A percentile compares a stretch with the other conserved stretches of the same genome.
Evolutionary conservation across 2,888 invertebrate genomes (phyloP).

Genomic region (Nasonovia ribisnigri): DNA sequence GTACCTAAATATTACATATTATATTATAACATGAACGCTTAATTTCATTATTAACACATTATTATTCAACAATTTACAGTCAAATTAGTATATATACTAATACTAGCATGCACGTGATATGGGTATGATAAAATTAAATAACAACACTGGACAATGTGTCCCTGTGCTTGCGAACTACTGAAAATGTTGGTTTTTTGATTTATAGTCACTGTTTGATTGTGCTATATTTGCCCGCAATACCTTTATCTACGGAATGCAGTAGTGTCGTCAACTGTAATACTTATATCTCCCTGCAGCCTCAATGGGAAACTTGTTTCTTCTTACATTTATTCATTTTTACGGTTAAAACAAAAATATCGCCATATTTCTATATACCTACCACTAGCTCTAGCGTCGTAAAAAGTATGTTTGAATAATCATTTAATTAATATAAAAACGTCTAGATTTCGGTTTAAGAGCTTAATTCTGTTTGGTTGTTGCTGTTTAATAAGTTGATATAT

Average conservation of each 20-base stretch:
- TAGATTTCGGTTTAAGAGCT: not conserved
- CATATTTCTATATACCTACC: not conserved
- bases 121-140: not conserved
- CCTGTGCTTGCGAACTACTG: not conserved
- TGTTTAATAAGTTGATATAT: not conserved
- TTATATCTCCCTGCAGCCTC: not conserved
- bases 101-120: not conserved
- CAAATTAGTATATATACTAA: not conserved
- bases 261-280: not conserved
- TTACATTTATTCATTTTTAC: not conserved
- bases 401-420: not conserved
- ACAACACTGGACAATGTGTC: not conserved
- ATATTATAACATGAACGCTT: not conserved
- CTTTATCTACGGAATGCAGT: not conserved
- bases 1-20: not conserved
- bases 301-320: not conserved
- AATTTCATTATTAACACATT: not conserved
- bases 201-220: not conserved
- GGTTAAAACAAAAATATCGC: not conserved
- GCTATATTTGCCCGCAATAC: not conserved
- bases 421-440: not conserved
- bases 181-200: not conserved
- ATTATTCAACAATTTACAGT: not conserved
- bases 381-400: not conserved
- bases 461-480: not conserved